These are phyloP conservation scores for Tholera decimalis DNA, from an alignment of 2,888 invertebrate species.

Conservation along the genomic window DNA sequence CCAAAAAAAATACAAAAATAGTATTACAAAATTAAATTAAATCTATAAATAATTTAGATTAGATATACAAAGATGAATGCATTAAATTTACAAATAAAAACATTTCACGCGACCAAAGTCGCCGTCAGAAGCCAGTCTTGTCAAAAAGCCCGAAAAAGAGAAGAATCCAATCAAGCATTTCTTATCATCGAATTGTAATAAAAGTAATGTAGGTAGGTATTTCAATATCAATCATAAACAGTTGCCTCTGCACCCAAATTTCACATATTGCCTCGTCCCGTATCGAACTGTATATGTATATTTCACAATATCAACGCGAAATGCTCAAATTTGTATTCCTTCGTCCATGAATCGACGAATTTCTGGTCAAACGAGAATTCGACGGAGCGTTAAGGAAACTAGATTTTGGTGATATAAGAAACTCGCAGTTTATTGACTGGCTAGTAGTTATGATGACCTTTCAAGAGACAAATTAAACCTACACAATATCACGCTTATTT, in stretches of 20 bases:
- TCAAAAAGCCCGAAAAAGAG: too few relatives aligned
- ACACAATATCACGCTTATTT: not conserved
- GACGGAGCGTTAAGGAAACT: slow-evolving; percentile 3
- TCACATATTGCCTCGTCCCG: not conserved
- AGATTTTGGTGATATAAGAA: slow-evolving; percentile 4
- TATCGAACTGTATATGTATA: not conserved
- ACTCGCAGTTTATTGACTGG: not conserved
- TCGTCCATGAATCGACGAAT: slow-evolving; percentile 21
- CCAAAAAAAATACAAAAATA: too few relatives aligned
- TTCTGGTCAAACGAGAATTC: slow-evolving; percentile 19
- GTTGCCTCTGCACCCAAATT: not conserved
- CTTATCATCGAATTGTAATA: too few relatives aligned
- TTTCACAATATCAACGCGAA: slow-evolving; percentile 11
- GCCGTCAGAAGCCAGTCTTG: too few relatives aligned
- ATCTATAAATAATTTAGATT: too few relatives aligned
- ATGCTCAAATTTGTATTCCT: slow-evolving; percentile 7
- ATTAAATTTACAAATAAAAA: too few relatives aligned
- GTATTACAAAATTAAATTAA: too few relatives aligned
- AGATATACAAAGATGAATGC: too few relatives aligned
- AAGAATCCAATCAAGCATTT: too few relatives aligned
- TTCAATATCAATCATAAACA: too few relatives aligned
- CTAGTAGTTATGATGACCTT: not conserved
- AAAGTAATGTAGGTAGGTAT: too few relatives aligned
- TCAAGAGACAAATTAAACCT: not conserved
- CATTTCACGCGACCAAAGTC: too few relatives aligned